Percentiles rank a stretch among this genome's conserved stretches.
These are phyloP conservation scores for Dipodomys spectabilis DNA, from an alignment of 2,113 vertebrate species.

Conservation along the genomic window DNA sequence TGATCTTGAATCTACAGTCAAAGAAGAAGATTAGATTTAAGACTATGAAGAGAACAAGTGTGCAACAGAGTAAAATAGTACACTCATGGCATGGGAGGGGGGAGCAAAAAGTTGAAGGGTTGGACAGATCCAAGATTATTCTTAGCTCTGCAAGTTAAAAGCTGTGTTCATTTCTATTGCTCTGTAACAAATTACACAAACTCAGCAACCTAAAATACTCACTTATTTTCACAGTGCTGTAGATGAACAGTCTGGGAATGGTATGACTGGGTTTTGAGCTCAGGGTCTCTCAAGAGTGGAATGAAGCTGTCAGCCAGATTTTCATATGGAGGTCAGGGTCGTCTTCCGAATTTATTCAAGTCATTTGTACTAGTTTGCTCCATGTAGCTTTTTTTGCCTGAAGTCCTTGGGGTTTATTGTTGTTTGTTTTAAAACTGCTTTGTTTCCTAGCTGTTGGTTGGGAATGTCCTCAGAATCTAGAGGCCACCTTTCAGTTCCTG, in stretches of 20 bases:
- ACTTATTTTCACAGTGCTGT: neutral
- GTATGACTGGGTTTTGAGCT: neutral
- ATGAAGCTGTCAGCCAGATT: neutral
- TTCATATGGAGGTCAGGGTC: neutral
- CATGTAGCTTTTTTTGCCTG: neutral
- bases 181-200: neutral
- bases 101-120: neutral
- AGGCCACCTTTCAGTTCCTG: neutral
- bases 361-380: neutral
- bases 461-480: neutral
- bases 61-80: neutral
- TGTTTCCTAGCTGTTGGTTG: neutral
- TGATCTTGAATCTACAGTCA: neutral
- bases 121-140: neutral
- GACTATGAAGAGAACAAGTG: neutral
- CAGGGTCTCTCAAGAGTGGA: neutral
- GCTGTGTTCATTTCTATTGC: neutral
- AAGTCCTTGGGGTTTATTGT: neutral
- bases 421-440: neutral
- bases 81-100: too few species aligned
- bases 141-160: neutral
- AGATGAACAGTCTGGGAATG: neutral
- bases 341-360: neutral
- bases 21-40: neutral
- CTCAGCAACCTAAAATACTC: neutral